Base-by-base conservation (phyloP, 2,888 invertebrate species). In the Lasioglossum marginatum region DNA sequence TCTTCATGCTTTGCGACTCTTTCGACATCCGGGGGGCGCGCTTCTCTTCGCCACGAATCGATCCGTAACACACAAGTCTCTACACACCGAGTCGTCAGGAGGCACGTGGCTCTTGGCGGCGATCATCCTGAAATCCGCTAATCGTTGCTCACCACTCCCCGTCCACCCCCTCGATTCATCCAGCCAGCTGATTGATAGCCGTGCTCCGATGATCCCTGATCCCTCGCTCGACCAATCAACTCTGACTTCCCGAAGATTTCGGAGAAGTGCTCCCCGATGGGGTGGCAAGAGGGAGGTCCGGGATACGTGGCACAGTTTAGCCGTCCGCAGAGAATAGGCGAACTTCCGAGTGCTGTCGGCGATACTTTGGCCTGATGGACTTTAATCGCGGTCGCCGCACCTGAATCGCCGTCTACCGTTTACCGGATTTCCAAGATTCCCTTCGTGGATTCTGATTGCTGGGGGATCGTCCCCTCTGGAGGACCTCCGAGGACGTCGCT, bases 61-160 rank as follows among this genome's bases (percentile, higher is more conserved):
- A 75, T 72, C 66, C n/a, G 79, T 4, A 43, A 52, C 52, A 77
- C 10, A 77, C 40, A 31, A 57, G n/a, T 76, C 63, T 34, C 5
- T 34, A 31, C 43, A 73, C 31, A n/a, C 31, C 34, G 14, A 27
- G 71, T 40, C 31, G 52, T 63, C 48, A 48, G 14, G 16, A 19
- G 14, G 40, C 82, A 85, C 78, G 85, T 85, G 85, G 66, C 14
- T 37, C 8, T 16, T 10, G 45, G 4, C 66, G 66, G 19, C 66
- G 31, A 34, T 34, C 66, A 66, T 66, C 34, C 66, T 31, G 19
- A 31, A 63, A 31, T 31, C 66, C 66, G 34, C 23, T 34, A 19
- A 66, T 63, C 66, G 66, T 66, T 31, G 23, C 66, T 23, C 12
- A 4, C 19, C 34, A 34, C 19, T 34, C 3, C 34, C 66, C 1